Evolutionary conservation across 2,113 vertebrate species (phyloP), one percentile per base, ranked within the genome.

Genomic region (Pleuronectes platessa): DNA sequence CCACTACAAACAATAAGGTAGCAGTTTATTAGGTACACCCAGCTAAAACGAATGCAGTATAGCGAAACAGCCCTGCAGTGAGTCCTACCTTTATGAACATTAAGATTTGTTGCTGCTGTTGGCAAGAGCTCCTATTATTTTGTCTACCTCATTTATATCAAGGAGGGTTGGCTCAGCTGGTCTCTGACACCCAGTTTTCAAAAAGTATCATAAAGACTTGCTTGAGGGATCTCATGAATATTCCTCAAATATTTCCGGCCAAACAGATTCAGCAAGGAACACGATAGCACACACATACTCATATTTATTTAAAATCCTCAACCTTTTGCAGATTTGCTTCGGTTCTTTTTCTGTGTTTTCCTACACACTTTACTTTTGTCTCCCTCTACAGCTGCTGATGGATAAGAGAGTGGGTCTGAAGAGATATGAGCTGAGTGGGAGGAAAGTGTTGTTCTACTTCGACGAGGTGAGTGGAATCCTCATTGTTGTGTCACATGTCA

Each of bases 401-500:
- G 96, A 97, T 92, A 96, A 96, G 83, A 93, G 95, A 64, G 94
- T 96, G 27, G 95, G 95, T 61, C 91, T 98, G 74, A 98, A 97
- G 94, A 92, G 96, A 78, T 97, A 98, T 0, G 96, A 98, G 90
- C 83, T 97, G 72, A 95, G 93, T 15, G 96, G 96, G 66, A 92
- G 95, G 78, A 97, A 95, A 89, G 95, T 97, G 10, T 89, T 97
- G 14, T 97, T 98, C 93, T 97, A 98, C 89, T 98, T 98, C 84
- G 97, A 98, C 49, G 97, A 98, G 95, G 97, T 98, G 78, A 91
- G 92, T 86, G 79, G 4, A 51, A 61, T 26, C 21, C 13, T 35
- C 23, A 17, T 24, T 27, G 21, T 13, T 27, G 21, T 13, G 14
- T 51, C 49, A 45, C 10, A 47, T 47, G 42, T 49, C 13, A n/a